Percentiles rank a stretch among this genome's conserved stretches.
Evolutionary conservation across 2,888 invertebrate genomes (phyloP).

Genomic region (Laothoe populi): DNA sequence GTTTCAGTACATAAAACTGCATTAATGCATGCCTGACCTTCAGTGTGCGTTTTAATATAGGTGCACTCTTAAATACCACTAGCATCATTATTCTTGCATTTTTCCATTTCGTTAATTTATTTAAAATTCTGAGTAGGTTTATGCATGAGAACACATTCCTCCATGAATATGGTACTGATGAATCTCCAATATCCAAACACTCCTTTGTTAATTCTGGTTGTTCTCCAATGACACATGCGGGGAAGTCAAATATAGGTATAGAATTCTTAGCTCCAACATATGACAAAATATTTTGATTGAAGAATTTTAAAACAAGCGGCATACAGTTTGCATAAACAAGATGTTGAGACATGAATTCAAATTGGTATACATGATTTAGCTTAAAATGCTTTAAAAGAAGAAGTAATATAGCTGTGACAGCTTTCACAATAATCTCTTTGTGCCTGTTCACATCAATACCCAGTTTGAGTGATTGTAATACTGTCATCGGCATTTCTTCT

Average conservation of each 20-base stretch:
- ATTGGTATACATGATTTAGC: constrained; percentile 98
- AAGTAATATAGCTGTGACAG: constrained; percentile 95
- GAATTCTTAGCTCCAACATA: constrained; percentile 98
- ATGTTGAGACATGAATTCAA: constrained; percentile 99
- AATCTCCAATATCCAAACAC: constrained; percentile 93
- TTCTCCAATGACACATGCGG: constrained; percentile 97
- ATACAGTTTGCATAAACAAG: constrained; percentile 99
- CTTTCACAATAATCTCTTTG: constrained; percentile 99
- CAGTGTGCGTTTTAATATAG: constrained; percentile 97
- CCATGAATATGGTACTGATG: constrained; percentile 95
- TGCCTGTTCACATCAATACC: constrained; percentile 99
- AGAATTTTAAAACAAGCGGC: constrained; percentile 98
- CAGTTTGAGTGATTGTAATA: constrained; percentile 96
- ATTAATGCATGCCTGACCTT: constrained; percentile 98
- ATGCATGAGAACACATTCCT: constrained; percentile 99
- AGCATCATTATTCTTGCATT: constrained; percentile 99
- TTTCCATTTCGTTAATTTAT: constrained; percentile 99
- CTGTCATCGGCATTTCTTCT: constrained; percentile 98
- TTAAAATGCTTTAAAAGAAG: constrained; percentile 98
- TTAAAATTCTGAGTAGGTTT: constrained; percentile 97
- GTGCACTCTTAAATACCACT: constrained; percentile 99
- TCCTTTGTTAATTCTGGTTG: constrained; percentile 97
- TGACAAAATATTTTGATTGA: constrained; percentile 98
- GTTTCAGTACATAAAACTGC: constrained; percentile 98
- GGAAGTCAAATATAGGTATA: constrained; percentile 97